Percentiles rank a stretch among this genome's conserved stretches.
These are phyloP conservation scores for Zosterops hypoxanthus DNA, from an alignment of 2,113 vertebrate species.

Conservation along the genomic window DNA sequence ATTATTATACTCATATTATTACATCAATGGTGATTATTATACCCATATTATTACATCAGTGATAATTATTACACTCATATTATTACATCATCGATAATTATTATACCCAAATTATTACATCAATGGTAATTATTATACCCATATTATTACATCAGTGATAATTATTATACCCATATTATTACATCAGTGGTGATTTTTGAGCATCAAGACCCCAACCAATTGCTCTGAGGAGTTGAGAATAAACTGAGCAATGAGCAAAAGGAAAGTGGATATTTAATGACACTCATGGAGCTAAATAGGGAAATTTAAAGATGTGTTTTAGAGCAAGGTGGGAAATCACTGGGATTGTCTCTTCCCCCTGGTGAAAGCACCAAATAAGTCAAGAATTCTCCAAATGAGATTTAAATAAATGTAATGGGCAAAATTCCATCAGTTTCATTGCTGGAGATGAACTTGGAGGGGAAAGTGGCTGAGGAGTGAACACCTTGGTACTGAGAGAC, in stretches of 20 bases:
- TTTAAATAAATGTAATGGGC: background rate
- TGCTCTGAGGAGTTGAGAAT: background rate
- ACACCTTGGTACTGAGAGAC: background rate
- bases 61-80: too few relatives aligned
- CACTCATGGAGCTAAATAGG: background rate
- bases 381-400: background rate
- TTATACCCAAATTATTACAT: too few relatives aligned
- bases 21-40: background rate
- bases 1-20: too few relatives aligned
- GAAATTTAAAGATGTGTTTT: background rate
- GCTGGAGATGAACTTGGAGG: background rate
- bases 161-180: too few relatives aligned
- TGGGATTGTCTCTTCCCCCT: background rate
- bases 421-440: background rate
- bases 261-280: background rate
- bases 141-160: too few relatives aligned
- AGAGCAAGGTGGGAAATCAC: background rate
- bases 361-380: background rate
- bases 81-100: too few relatives aligned
- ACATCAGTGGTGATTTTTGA: background rate
- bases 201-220: background rate
- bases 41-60: background rate
- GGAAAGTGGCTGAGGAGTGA: background rate
- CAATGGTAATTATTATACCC: too few relatives aligned
- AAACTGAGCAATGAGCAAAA: background rate